phyloP scores from a whole-genome alignment of 2,888 invertebrate genomes.

The Hypsopygia costalis region DNA sequence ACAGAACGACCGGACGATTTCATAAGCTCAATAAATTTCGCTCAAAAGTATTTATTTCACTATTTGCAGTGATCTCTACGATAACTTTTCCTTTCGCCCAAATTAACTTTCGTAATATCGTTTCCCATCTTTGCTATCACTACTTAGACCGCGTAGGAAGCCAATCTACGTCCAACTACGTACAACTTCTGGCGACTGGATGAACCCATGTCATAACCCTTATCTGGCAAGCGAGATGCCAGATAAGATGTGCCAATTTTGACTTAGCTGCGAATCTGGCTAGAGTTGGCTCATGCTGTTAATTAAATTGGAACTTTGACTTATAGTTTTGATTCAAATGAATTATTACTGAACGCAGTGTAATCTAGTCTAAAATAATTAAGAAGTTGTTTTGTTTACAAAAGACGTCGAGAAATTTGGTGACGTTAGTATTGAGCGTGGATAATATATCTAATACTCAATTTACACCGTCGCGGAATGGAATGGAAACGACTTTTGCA shows the following conservation, averaged over 20 bases:
- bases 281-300: constrained; percentile 41
- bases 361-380: not conserved
- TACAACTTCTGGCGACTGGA: constrained; percentile 31
- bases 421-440: too few species aligned
- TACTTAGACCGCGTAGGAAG: constrained; percentile 19
- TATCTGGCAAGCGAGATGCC: constrained; percentile 35
- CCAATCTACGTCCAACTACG: constrained; percentile 28
- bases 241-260: constrained; percentile 62
- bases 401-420: not conserved
- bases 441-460: too few species aligned
- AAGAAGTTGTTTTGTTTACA: not conserved
- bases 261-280: constrained; percentile 36
- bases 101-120: too few species aligned
- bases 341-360: constrained; percentile 32
- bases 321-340: constrained; percentile 9
- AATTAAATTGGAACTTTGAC: constrained; percentile 59
- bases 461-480: too few species aligned
- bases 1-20: too few species aligned
- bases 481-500: too few species aligned
- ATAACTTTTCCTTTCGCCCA: too few species aligned
- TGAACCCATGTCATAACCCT: constrained; percentile 52
- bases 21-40: too few species aligned
- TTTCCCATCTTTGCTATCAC: constrained; percentile 14
- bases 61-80: too few species aligned
- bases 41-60: too few species aligned